Percentiles rank a stretch among this genome's conserved stretches.
Conservation (phyloP, 2,797 vertebrate species). For the Phrynocephalus vlangalii region DNA sequence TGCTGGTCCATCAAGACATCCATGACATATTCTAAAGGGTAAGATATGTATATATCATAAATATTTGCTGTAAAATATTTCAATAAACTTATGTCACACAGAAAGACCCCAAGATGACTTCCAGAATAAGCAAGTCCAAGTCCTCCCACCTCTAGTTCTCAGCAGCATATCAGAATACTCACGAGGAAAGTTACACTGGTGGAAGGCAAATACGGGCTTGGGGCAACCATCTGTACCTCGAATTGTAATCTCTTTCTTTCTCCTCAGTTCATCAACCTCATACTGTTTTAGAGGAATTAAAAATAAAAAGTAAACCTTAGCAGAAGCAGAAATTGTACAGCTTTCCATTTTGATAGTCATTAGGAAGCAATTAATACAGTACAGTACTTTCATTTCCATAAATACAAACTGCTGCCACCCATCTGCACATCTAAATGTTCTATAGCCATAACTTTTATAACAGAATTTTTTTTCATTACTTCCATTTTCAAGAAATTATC, state of each 20-base stretch:
- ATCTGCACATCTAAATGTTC: background rate
- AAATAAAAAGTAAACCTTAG: background rate
- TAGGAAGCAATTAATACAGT: background rate
- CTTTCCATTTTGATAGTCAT: background rate
- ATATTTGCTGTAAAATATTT: background rate
- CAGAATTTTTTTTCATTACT: background rate
- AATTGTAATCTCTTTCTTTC: slow-evolving; percentile 95
- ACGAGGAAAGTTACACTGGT: slow-evolving; percentile 96
- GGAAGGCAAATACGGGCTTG: slow-evolving; percentile 87
- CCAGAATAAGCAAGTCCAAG: slow-evolving; percentile 7
- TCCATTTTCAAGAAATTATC: background rate
- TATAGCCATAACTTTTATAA: background rate
- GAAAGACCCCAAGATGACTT: background rate
- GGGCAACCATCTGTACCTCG: slow-evolving; percentile 90
- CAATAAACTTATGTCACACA: background rate
- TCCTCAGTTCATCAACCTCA: slow-evolving; percentile 90
- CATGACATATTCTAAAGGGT: slow-evolving; percentile 90
- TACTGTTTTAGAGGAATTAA: slow-evolving; percentile 76
- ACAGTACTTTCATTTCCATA: slow-evolving; percentile 3
- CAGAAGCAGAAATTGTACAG: background rate
- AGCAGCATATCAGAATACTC: slow-evolving; percentile 71
- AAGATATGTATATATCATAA: slow-evolving; percentile 20
- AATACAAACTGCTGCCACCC: slow-evolving; percentile 13
- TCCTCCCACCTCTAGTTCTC: background rate
- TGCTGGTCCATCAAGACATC: slow-evolving; percentile 93